Evolutionary conservation across 2,113 vertebrate species (phyloP).

Genomic region (Catharus minimus): DNA sequence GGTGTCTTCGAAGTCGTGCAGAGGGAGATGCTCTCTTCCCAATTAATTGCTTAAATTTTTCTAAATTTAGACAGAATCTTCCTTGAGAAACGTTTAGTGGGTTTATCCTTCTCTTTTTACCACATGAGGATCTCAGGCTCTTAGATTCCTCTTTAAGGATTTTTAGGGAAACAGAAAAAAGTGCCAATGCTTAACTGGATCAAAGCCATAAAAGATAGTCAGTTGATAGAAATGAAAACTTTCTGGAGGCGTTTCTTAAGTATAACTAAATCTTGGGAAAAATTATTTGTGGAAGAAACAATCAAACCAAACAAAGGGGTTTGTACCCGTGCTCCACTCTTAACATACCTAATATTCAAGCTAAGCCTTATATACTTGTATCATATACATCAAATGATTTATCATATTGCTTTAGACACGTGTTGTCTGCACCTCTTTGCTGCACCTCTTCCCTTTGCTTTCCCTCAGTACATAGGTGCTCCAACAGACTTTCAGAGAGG

Average conservation of each 20-base stretch:
- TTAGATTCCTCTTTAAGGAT: background rate
- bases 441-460: background rate
- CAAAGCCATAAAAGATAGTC: background rate
- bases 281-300: background rate
- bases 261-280: background rate
- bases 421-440: background rate
- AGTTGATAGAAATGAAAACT: background rate
- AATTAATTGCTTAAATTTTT: background rate
- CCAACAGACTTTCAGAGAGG: rapidly evolving
- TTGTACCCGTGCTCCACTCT: background rate
- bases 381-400: background rate
- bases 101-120: background rate
- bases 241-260: background rate
- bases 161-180: background rate
- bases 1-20: background rate
- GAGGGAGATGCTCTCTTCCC: background rate
- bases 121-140: background rate
- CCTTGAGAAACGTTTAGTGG: background rate
- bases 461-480: background rate
- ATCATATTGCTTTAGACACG: background rate
- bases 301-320: background rate
- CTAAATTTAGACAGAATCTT: background rate
- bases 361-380: background rate
- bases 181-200: background rate
- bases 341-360: background rate